A percentile compares a stretch with the other conserved stretches of the same genome.
Conservation (phyloP, 2,888 invertebrate species). For the Loripinus fragilis region DNA sequence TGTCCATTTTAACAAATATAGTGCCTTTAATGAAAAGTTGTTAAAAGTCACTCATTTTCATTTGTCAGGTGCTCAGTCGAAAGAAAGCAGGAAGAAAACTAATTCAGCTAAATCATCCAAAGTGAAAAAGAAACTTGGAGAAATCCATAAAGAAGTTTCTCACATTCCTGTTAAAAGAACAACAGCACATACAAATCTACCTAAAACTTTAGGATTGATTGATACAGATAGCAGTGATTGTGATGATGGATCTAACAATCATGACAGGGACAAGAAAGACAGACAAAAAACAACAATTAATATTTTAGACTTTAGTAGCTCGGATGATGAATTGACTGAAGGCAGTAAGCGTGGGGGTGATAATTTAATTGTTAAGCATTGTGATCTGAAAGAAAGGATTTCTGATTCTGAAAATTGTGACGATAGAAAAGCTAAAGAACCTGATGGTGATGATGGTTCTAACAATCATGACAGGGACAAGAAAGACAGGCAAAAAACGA, state of each 20-base stretch:
- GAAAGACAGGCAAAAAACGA: not conserved
- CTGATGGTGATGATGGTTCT: not conserved
- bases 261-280: not conserved
- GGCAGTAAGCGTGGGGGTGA: too few relatives aligned
- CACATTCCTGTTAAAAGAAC: conserved; percentile 5
- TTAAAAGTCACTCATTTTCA: too few relatives aligned
- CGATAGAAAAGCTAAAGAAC: not conserved
- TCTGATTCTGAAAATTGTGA: not conserved
- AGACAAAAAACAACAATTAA: not conserved
- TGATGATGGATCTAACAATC: not conserved
- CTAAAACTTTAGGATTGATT: not conserved
- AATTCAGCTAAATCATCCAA: not conserved
- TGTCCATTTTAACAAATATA: too few relatives aligned
- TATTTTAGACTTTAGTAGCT: conserved; percentile 33
- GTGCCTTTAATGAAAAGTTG: too few relatives aligned
- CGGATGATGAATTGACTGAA: conserved; percentile 39
- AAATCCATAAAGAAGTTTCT: not conserved
- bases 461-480: not conserved
- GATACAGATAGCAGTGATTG: not conserved
- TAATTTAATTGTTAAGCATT: too few relatives aligned
- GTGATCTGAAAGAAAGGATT: too few relatives aligned
- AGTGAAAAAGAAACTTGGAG: not conserved
- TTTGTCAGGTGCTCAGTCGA: not conserved
- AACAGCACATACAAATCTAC: not conserved
- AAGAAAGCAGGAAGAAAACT: not conserved